phyloP scores from a whole-genome alignment of 2,797 vertebrate species.

The Siniperca obscura region DNA sequence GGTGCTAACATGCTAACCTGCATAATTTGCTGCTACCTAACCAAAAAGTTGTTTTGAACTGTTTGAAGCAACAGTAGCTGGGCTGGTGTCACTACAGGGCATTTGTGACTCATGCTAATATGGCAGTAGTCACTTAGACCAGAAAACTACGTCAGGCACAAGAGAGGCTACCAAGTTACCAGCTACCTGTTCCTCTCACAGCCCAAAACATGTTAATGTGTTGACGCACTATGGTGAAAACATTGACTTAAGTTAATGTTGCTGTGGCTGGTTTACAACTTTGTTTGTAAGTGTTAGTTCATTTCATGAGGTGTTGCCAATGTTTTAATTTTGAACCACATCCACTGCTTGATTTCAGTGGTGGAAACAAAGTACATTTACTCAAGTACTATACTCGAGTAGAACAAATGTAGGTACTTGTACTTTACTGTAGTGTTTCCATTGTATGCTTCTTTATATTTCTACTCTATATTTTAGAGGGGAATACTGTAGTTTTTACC shows the following conservation, averaged over 20 bases:
- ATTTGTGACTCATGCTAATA: neutral
- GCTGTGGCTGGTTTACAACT: neutral
- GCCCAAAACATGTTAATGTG: neutral
- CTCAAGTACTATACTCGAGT: neutral
- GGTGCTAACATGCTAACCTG: neutral
- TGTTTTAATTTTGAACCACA: neutral
- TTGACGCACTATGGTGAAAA: neutral
- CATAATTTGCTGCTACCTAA: fast-evolving
- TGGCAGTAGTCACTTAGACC: neutral
- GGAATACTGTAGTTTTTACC: neutral
- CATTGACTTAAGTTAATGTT: neutral
- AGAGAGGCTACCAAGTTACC: neutral
- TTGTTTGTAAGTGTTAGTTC: too few species aligned
- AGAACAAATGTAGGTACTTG: neutral
- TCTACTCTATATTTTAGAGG: neutral
- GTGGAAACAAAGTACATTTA: neutral
- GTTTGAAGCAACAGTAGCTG: neutral
- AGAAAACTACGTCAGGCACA: neutral
- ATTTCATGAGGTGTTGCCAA: too few species aligned
- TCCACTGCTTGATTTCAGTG: too few species aligned
- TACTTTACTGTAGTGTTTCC: neutral
- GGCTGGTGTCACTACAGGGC: fast-evolving
- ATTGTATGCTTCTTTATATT: neutral
- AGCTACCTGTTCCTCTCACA: neutral
- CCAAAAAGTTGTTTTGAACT: neutral